A percentile compares a stretch with the other conserved stretches of the same genome.
These are phyloP conservation scores for Paradisaea rubra DNA, from an alignment of 2,113 vertebrate genomes.

Conservation along the genomic window DNA sequence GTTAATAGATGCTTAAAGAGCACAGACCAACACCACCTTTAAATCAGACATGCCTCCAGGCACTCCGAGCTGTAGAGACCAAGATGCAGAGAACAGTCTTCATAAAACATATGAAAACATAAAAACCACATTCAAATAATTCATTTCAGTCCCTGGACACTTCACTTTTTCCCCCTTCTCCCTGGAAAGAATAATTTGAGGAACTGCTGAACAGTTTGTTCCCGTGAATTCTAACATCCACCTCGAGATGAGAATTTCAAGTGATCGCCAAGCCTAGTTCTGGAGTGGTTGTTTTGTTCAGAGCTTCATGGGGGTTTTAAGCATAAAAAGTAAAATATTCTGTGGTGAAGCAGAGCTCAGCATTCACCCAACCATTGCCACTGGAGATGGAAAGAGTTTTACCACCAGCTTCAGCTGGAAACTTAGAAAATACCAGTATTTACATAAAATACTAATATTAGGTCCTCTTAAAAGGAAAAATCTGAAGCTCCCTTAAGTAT, in stretches of 20 bases:
- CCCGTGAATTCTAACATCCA: conserved; percentile 11
- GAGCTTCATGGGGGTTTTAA: not conserved
- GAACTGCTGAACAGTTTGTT: conserved; percentile 28
- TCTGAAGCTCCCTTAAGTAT: not conserved
- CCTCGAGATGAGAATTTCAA: not conserved
- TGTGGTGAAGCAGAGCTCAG: accelerated
- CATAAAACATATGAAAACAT: conserved; percentile 51
- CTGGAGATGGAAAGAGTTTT: not conserved
- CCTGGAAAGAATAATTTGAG: conserved; percentile 46
- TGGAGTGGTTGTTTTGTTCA: not conserved
- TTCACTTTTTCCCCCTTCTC: not conserved
- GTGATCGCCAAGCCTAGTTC: not conserved
- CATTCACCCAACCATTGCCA: not conserved
- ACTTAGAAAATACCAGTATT: not conserved
- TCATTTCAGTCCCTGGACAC: conserved; percentile 57
- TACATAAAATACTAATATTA: not conserved
- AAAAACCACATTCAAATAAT: conserved; percentile 41
- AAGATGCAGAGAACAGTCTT: conserved; percentile 75
- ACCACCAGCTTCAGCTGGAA: not conserved
- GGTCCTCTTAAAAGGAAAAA: not conserved
- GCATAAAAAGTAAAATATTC: not conserved
- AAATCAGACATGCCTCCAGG: conserved; percentile 96
- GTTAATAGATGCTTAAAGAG: conserved; percentile 99
- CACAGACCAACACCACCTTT: conserved; percentile 94
- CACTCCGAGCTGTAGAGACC: conserved; percentile 79